Base-by-base conservation (phyloP, 2,113 vertebrate genomes). In the Caloenas nicobarica region DNA sequence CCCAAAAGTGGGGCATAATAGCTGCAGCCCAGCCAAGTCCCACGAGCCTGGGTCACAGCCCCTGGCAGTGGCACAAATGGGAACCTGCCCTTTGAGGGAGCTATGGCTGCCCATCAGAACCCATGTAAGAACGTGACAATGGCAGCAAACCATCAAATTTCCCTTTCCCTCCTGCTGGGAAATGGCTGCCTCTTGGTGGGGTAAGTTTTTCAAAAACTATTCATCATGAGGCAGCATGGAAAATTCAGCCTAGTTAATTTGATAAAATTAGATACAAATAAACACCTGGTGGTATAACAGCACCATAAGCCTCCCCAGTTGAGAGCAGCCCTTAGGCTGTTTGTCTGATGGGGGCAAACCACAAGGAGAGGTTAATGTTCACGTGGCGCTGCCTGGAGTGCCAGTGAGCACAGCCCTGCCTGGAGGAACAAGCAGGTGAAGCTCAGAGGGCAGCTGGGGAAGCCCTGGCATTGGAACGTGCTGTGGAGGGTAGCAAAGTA, bases 261-360 rank as follows among this genome's bases (percentile, higher is more conserved):
- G 70, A 76, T 89, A 87, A 92, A 93, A 89, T 92, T 80, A 61
- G 70, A 95, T 95, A 76, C 87, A 91, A 95, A 84, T 89, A 50
- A 76, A 69, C 72, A 69, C 12, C 16, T 44, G 66, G 79, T 40
- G 38, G 57, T 89, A 11, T 16, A 92, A 61, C 36, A 53, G 70
- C 0, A 0, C 57, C n/a, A 40, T n/a, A 62, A 77, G 44, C 44
- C 36, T 83, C 68, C 68, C 44, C 0, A 5, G 50, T 65, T 73
- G 26, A 88, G 16, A 90, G 71, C 58, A 90, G 80, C 62, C 66
- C 29, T 86, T 46, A 21, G 50, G 61, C 25, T 83, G 58, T 50
- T 68, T 88, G 58, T n/a, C 46, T 83, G 46, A 36, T 15, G 5
- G 2, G 29, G 44, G 4, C 66, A 80, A 61, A 38, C 53, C 23